Evolutionary conservation across 2,888 invertebrate species (phyloP), one percentile per base, ranked within the genome.

Genomic region (Ormyrus labotus): DNA sequence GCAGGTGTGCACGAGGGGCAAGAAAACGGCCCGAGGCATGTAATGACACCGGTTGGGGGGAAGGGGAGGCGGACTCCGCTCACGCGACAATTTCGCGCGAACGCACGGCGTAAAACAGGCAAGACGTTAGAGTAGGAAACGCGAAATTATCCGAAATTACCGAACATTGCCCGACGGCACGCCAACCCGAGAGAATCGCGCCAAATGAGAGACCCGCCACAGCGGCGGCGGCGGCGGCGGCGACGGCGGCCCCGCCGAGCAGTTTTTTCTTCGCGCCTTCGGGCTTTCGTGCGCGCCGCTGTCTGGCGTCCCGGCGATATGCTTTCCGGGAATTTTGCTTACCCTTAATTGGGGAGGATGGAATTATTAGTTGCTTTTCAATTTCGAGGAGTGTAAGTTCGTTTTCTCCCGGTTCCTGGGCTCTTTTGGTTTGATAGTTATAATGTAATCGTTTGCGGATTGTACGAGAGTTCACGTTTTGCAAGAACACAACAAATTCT

Each of bases 81-180:
- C 34, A 71, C 70, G 80, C 76, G 76, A 71, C 71, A 76, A 82
- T 80, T 82, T 81, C 70, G 73, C 81, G 81, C 79, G 65, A 34
- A 34, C 34, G 34, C 57, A 34, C 34, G 61, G 78, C 74, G 81
- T 84, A 84, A 87, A 86, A 86, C 85, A 83, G 51, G 76, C 82
- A 72, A 34, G 81, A 82, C 80, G 84, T 78, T 79, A 84, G 79
- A 63, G 71, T 81, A 84, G 87, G 86, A 87, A 87, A 85, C 85
- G 83, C 78, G 82, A 85, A 87, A 88, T 87, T 87, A 88, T 84
- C 80, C 72, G 83, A 87, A 88, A 88, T 88, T 87, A 84, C 83
- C 86, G 80, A 86, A 86, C 87, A 89, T 87, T 88, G 85, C 87
- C 85, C 78, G 81, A 84, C 77, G 86, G 82, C 89, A 89, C 87